phyloP scores from a whole-genome alignment of 2,888 invertebrate genomes.

The Yponomeuta evonymella region DNA sequence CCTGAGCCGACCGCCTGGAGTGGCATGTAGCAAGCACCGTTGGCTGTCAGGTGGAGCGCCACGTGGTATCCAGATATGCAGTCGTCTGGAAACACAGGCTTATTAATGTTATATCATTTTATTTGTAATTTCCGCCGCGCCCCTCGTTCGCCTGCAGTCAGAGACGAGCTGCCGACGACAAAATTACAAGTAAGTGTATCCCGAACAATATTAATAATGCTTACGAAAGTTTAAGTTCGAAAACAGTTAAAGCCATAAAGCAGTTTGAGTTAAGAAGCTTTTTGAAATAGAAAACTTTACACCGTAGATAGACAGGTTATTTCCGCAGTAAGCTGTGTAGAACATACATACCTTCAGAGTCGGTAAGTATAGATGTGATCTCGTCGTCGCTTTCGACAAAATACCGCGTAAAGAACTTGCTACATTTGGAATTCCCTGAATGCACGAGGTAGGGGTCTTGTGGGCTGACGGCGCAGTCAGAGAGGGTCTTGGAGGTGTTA shows the following conservation, averaged over 20 bases:
- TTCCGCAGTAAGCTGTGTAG: background rate
- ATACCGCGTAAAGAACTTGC: conserved; percentile 80
- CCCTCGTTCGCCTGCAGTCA: too few species aligned
- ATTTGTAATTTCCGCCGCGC: too few species aligned
- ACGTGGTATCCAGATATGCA: conserved; percentile 82
- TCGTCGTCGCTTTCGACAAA: conserved; percentile 84
- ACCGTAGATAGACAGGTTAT: too few species aligned
- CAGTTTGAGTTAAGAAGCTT: too few species aligned
- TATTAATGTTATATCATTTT: too few species aligned
- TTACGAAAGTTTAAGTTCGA: too few species aligned
- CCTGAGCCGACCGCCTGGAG: conserved; percentile 79
- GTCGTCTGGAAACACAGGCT: conserved; percentile 73
- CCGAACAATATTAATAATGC: too few species aligned
- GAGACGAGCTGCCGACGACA: too few species aligned
- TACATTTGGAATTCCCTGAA: conserved; percentile 75
- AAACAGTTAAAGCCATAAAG: too few species aligned
- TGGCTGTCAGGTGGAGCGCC: conserved; percentile 83
- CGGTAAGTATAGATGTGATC: conserved; percentile 82
- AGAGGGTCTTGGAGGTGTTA: conserved; percentile 68
- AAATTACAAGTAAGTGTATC: too few species aligned
- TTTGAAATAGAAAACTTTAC: too few species aligned
- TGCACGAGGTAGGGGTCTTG: conserved; percentile 71
- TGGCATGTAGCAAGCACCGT: conserved; percentile 80
- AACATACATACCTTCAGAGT: conserved; percentile 78
- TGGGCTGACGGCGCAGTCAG: conserved; percentile 61